Base-by-base conservation (phyloP, 2,113 vertebrate species). In the Lipotes vexillifer region DNA sequence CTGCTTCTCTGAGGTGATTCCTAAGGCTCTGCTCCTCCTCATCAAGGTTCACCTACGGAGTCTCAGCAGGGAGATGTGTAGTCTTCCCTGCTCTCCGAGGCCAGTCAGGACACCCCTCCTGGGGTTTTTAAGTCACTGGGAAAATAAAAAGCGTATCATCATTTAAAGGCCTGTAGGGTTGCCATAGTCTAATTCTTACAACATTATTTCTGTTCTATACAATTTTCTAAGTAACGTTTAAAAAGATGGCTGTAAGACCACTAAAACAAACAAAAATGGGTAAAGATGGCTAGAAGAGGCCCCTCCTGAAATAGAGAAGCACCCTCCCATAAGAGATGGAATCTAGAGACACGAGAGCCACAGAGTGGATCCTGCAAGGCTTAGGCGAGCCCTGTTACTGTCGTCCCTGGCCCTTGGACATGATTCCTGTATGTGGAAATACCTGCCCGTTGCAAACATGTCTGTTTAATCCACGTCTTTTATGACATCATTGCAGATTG, bases 401-500 rank as follows among this genome's bases (percentile, higher is more conserved):
- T 31, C 7, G 20, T 20, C 12, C 80, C 36, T 3, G 0, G 41
- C 31, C 90, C 65, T 38, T 36, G 0, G 0, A 44, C 6, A 0
- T 6, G 63, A 41, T 36, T 33, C 36, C 52, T 10, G 5, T 10
- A 0, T 2, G 1, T 41, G 75, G 57, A 90, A 46, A 63, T 12
- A 4, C 17, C 25, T 61, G 7, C 46, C 87, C 29, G 23, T 63
- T 36, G 44, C 21, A 3, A 36, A 3, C 18, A 0, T 31, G 59
- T 20, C 86, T 65, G 41, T 36, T 21, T 27, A 44, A 46, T 52
- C 52, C 25, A 36, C 3, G 0, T 52, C 12, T 44, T 17, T 41
- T 25, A 69, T 21, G 49, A 23, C 21, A 23, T 88, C 81, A 10
- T 2, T 29, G 36, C 27, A 36, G 63, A 33, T 17, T 0, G 10